phyloP scores from a whole-genome alignment of 23 tunicate genomes.

The Ascidia mentula region DNA sequence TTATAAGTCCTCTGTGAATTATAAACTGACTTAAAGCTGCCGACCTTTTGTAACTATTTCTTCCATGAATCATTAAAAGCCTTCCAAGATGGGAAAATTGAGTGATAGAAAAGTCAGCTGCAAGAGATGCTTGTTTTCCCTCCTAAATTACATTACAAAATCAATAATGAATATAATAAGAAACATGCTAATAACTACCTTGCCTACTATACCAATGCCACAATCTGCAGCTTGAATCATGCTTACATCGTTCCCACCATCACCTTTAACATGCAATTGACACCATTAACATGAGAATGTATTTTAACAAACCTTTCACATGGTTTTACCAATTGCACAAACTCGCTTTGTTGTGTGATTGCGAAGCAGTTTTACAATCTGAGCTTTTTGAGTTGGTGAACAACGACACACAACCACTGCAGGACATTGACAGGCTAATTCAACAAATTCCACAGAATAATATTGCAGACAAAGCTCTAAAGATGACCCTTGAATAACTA shows the following conservation, averaged over 20 bases:
- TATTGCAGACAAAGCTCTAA: conserved; percentile 65
- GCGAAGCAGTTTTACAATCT: conserved; percentile 67
- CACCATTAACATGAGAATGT: background rate
- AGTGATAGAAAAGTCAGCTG: conserved; percentile 90
- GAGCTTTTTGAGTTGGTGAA: conserved; percentile 92
- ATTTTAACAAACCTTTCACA: background rate
- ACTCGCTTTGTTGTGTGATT: conserved; percentile 59
- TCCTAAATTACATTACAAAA: conserved; percentile 30
- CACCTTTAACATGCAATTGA: conserved; percentile 46
- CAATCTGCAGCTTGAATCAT: conserved; percentile 96
- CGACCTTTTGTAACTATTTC: conserved; percentile 94
- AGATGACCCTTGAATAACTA: conserved; percentile 79
- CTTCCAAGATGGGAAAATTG: conserved; percentile 76
- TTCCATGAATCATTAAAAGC: conserved; percentile 82
- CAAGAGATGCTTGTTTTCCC: conserved; percentile 93
- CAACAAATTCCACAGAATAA: conserved; percentile 86
- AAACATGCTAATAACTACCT: conserved; percentile 16
- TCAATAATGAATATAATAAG: background rate
- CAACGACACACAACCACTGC: conserved; percentile 93
- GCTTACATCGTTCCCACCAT: conserved; percentile 97
- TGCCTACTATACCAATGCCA: conserved; percentile 93
- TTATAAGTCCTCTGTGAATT: conserved; percentile 91
- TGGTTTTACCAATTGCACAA: conserved; percentile 74
- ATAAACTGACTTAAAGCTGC: conserved; percentile 91
- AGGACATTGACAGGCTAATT: conserved; percentile 86